Percentiles rank a stretch among this genome's conserved stretches.
Evolutionary conservation across 1,140 invertebrate genomes (phyloP).

Genomic region (Aricia agestis): DNA sequence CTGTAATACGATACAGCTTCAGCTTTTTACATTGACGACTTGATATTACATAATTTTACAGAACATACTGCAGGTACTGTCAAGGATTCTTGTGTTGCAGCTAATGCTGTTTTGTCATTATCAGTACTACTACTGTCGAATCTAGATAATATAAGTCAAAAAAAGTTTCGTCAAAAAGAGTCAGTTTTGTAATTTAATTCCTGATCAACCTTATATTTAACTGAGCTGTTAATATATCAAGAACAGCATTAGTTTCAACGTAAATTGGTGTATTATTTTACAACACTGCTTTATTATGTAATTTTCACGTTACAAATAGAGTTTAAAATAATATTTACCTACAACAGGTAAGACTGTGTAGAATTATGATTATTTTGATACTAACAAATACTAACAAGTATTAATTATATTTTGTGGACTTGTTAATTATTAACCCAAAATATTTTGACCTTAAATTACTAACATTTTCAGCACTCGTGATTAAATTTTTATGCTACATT

Average conservation of each 20-base stretch:
- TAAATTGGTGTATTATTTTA: neutral
- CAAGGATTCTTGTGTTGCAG: neutral
- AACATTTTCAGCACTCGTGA: neutral
- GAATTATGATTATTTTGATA: neutral
- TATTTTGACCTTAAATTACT: neutral
- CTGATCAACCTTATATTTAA: too few species aligned
- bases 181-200: neutral
- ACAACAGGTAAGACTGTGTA: neutral
- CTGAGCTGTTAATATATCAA: neutral
- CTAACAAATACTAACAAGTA: neutral
- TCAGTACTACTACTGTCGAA: too few species aligned
- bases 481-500: neutral
- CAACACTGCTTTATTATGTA: slow-evolving; percentile 6
- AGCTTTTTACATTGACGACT: slow-evolving; percentile 4
- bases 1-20: slow-evolving; percentile 11
- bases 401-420: neutral
- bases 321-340: neutral
- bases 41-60: neutral
- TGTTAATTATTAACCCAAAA: neutral
- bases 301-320: neutral
- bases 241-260: neutral
- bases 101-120: neutral
- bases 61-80: neutral
- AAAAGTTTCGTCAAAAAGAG: too few species aligned
- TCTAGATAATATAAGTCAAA: too few species aligned